Evolutionary conservation across 2,797 vertebrate species (phyloP).

Genomic region (Amniataba percoides): DNA sequence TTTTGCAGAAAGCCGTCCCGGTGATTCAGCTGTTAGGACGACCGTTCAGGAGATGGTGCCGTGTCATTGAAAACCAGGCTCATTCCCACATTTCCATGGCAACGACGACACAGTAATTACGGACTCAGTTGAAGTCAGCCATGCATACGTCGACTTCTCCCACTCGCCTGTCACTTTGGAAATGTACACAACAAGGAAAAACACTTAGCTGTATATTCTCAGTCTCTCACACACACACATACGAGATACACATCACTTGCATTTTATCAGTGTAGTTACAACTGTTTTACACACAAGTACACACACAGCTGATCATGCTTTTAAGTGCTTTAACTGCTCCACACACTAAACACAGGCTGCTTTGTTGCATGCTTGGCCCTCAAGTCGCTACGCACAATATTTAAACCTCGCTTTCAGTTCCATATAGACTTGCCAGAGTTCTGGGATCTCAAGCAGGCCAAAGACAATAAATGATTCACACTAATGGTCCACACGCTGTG

Average conservation of each 20-base stretch:
- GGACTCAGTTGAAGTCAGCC: conserved; percentile 44
- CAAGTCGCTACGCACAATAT: conserved; percentile 48
- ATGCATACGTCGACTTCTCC: conserved; percentile 45
- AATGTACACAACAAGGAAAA: conserved; percentile 59
- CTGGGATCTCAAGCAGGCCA: conserved; percentile 62
- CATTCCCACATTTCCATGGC: conserved; percentile 30
- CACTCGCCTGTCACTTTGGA: conserved; percentile 41
- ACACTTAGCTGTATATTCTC: conserved; percentile 50
- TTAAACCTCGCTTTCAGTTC: conserved; percentile 47
- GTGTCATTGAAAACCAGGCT: conserved; percentile 22
- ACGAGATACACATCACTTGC: neutral
- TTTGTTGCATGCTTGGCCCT: conserved; percentile 38
- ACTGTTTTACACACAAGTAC: conserved; percentile 4
- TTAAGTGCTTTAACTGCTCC: conserved; percentile 31
- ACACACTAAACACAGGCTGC: conserved; percentile 38
- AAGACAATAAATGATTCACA: conserved; percentile 78
- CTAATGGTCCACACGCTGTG: conserved; percentile 73
- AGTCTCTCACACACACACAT: neutral
- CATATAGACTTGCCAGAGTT: conserved; percentile 56
- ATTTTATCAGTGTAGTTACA: neutral
- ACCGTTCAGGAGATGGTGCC: conserved; percentile 28
- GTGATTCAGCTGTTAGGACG: conserved; percentile 32
- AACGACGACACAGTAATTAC: conserved; percentile 59
- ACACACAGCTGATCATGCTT: neutral
- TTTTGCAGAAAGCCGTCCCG: conserved; percentile 27